Percentiles rank a stretch among this genome's conserved stretches.
Evolutionary conservation across 2,797 vertebrate species (phyloP).

Genomic region (Scyliorhinus canicula): DNA sequence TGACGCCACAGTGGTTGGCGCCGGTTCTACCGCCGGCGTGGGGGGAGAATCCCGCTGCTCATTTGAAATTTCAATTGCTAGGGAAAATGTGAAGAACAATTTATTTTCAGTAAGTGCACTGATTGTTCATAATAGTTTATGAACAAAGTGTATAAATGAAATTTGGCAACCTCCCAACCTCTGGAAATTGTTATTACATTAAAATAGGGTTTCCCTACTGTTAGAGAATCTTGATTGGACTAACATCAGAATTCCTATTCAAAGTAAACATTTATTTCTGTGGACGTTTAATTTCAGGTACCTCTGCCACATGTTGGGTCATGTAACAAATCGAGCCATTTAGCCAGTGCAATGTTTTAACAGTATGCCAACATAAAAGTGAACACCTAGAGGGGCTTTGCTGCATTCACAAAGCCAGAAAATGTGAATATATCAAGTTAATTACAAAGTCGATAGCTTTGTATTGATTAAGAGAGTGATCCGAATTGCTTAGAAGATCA

Average conservation of each 20-base stretch:
- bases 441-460: not conserved
- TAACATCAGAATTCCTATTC: not conserved
- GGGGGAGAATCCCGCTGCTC: too few relatives aligned
- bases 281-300: not conserved
- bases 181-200: not conserved
- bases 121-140: not conserved
- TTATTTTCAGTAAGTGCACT: not conserved
- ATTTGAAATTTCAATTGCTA: not conserved
- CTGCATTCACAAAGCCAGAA: not conserved
- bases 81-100: not conserved
- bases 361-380: not conserved
- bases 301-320: not conserved
- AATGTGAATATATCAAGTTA: not conserved
- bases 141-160: not conserved
- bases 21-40: too few relatives aligned
- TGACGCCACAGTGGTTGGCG: too few relatives aligned
- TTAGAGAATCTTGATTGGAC: not conserved
- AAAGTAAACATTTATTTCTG: not conserved
- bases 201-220: not conserved
- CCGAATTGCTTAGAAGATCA: not conserved
- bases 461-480: too few relatives aligned
- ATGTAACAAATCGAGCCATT: not conserved
- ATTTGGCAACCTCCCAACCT: not conserved
- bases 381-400: not conserved
- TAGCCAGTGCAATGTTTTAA: not conserved